phyloP scores from a whole-genome alignment of 2,113 vertebrate species.

The Grammomys surdaster region DNA sequence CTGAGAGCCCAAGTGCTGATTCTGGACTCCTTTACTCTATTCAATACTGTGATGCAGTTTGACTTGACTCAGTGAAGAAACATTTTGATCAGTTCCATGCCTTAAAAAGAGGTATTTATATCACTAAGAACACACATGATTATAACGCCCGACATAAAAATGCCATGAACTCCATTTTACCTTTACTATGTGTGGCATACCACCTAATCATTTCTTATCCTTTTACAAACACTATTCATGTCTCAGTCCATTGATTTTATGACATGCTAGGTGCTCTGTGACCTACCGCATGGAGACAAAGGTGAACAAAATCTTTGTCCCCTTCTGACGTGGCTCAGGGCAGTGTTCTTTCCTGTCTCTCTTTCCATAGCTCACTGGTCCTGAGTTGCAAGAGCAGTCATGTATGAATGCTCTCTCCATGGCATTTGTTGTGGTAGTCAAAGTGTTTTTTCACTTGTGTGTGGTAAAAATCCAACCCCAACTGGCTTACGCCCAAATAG shows the following conservation, averaged over 20 bases:
- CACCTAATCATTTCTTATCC: background rate
- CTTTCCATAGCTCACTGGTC: background rate
- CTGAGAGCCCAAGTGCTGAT: background rate
- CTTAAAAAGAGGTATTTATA: background rate
- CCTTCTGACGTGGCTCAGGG: background rate
- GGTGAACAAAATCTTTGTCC: background rate
- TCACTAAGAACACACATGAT: background rate
- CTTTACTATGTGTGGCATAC: background rate
- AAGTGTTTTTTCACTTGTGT: background rate
- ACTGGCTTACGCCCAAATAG: background rate
- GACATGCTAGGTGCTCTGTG: background rate
- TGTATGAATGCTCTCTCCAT: background rate
- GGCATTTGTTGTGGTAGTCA: background rate
- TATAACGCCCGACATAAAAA: background rate
- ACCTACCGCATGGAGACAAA: background rate
- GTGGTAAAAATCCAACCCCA: background rate
- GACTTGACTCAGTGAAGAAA: background rate
- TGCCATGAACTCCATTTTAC: background rate
- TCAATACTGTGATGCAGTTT: background rate
- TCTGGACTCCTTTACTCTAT: background rate
- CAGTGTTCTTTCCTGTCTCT: background rate
- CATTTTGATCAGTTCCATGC: background rate
- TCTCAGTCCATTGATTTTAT: conserved; percentile 6
- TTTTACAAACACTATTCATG: background rate
- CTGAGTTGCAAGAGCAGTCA: background rate